phyloP scores from a whole-genome alignment of 2,113 vertebrate species.

The Pycnonotus jocosus region DNA sequence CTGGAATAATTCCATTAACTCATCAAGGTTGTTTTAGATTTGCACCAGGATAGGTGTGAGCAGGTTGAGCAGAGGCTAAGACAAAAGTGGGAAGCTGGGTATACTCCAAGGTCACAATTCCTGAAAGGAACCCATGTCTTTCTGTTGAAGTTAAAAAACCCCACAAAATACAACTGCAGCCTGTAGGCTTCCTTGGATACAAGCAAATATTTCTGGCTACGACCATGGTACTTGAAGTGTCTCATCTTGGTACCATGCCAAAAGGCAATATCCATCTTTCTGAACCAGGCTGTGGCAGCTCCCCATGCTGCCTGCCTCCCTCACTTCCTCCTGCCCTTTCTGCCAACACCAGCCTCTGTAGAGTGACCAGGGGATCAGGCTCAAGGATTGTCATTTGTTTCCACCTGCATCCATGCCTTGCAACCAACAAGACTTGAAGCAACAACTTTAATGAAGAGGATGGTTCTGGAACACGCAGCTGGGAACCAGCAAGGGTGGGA shows the following conservation, averaged over 20 bases:
- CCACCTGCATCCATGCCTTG: background rate
- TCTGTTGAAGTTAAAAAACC: background rate
- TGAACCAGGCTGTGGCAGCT: fast-evolving
- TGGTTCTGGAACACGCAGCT: background rate
- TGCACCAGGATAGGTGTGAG: background rate
- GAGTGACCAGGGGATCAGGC: fast-evolving
- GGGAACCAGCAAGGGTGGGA: background rate
- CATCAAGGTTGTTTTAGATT: background rate
- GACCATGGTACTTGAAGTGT: fast-evolving
- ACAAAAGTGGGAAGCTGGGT: background rate
- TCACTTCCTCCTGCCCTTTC: background rate
- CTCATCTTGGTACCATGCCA: background rate
- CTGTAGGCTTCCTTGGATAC: background rate
- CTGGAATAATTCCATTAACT: background rate
- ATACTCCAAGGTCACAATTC: background rate
- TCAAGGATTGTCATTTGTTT: fast-evolving
- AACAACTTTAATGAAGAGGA: background rate
- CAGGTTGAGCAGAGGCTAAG: background rate
- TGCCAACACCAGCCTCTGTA: fast-evolving
- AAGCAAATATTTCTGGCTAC: background rate
- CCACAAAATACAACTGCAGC: background rate
- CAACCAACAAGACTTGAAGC: background rate
- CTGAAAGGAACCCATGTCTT: background rate
- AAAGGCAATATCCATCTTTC: fast-evolving
- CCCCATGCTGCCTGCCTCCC: no score